Evolutionary conservation across 2,113 vertebrate species (phyloP), one percentile per base, ranked within the genome.

Genomic region (Lepus americanus): DNA sequence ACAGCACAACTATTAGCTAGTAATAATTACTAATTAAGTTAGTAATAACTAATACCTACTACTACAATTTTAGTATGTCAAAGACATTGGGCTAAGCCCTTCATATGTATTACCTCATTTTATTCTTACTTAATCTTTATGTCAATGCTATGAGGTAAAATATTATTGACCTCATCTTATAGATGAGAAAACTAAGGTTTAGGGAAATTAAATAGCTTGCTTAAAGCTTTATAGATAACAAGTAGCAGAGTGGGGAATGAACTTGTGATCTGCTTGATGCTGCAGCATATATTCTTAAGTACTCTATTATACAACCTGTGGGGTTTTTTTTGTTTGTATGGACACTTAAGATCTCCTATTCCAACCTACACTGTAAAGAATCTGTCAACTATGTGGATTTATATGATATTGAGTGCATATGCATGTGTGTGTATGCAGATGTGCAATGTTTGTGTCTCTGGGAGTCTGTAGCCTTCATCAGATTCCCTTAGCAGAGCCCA

Each of bases 341-440:
- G n/a, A 44, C 5, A 77, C 16, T 74, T 33, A 77, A 92, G n/a
- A 55, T 84, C 25, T 59, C 10, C 10, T 82, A 36, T 86, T 88
- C 36, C 36, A 90, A 82, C 7, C 33, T 80, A 29, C 25, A 20
- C 13, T 74, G 10, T 78, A 66, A 92, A 87, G 20, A 13, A 79
- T 94, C 64, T 91, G 33, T 76, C 69, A 92, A 10, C 19, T 11
- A 83, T 72, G 53, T 92, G 33, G 25, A 87, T 94, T 92, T 86
- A 39, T 36, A 44, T 44, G 6, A 1, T 77, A 69, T 44, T 1
- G 27, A 74, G 67, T 74, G 31, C 51, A 17, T 27, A 16, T 69
- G 69, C 39, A 31, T n/a, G 25, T 53, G 51, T 36, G 77, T 17
- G 16, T 2, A n/a, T 16, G 44, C 0, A 17, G 3, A 19, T 6